These are phyloP conservation scores for Neomicropteryx cornuta DNA, from an alignment of 1,140 invertebrate species.

Conservation along the genomic window DNA sequence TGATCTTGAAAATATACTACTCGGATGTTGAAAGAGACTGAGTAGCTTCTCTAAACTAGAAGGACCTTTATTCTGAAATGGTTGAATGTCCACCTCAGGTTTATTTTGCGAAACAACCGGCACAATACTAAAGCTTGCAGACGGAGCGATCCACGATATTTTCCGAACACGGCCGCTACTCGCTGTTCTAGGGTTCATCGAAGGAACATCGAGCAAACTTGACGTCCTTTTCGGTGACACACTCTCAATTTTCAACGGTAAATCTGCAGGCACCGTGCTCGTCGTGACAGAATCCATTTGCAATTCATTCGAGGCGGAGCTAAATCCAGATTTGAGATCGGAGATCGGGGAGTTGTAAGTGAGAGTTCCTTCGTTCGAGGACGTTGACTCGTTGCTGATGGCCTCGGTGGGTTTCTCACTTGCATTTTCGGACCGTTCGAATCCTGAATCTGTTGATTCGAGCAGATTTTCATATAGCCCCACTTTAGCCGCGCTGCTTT, in stretches of 20 bases:
- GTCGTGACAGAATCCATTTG: no score
- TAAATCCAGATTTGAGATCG: no score
- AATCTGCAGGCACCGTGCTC: no score
- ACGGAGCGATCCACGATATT: constrained; percentile 42
- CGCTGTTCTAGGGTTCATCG: constrained; percentile 24
- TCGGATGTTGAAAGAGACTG: constrained; percentile 42
- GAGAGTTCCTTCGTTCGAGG: constrained; percentile 37
- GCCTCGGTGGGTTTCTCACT: constrained; percentile 26
- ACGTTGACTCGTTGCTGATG: constrained; percentile 24
- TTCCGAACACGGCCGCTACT: constrained; percentile 35
- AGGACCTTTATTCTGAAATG: constrained; percentile 27
- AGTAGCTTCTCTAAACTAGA: constrained; percentile 42
- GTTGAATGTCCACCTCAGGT: constrained; percentile 20
- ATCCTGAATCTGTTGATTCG: constrained; percentile 36
- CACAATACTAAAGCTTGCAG: constrained; percentile 28
- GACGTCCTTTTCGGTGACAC: constrained; percentile 27
- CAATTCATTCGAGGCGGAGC: no score
- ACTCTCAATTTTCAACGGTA: no score
- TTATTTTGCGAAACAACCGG: constrained; percentile 13
- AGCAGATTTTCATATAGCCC: no score
- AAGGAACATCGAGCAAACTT: constrained; percentile 33
- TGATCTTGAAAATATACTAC: constrained; percentile 36
- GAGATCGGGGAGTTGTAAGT: constrained; percentile 33
- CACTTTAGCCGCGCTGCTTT: no score
- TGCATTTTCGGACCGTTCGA: constrained; percentile 27